phyloP scores from a whole-genome alignment of 2,113 vertebrate species.

The Oryzias melastigma region DNA sequence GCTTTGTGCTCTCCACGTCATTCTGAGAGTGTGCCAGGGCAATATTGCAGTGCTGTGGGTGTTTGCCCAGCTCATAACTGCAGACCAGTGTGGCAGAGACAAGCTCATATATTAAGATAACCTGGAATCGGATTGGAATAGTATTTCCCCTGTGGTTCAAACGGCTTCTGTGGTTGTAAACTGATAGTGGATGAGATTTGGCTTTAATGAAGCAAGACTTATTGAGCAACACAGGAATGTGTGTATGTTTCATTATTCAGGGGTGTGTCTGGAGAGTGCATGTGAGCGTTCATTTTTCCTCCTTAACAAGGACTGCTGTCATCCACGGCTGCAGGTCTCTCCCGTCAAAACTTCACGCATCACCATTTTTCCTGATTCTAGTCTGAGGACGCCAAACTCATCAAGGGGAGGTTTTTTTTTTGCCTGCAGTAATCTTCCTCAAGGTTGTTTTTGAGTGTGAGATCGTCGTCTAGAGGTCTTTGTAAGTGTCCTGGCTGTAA shows the following conservation, averaged over 20 bases:
- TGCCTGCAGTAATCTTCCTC: conserved; percentile 52
- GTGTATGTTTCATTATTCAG: conserved; percentile 45
- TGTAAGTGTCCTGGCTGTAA: conserved; percentile 61
- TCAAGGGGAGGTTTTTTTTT: conserved; percentile 67
- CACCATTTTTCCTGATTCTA: conserved; percentile 32
- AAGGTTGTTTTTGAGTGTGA: conserved; percentile 55
- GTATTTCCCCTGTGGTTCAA: conserved; percentile 77
- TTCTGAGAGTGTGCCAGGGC: conserved; percentile 56
- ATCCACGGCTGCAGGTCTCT: conserved; percentile 18
- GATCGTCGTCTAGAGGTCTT: conserved; percentile 62
- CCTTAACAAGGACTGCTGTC: conserved; percentile 46
- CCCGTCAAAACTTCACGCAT: conserved; percentile 13
- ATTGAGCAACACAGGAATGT: conserved; percentile 62
- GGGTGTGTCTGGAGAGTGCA: conserved; percentile 28
- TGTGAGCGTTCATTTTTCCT: conserved; percentile 41
- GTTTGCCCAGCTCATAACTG: conserved; percentile 73
- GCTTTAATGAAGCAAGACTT: conserved; percentile 80
- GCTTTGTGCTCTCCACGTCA: conserved; percentile 69
- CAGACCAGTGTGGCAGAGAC: conserved; percentile 71
- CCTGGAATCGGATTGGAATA: conserved; percentile 75
- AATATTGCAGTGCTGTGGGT: conserved; percentile 72
- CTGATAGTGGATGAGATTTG: conserved; percentile 77
- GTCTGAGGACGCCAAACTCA: conserved; percentile 58
- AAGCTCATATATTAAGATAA: conserved; percentile 79
- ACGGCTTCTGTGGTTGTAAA: conserved; percentile 75